Conservation (phyloP, 2,797 vertebrate genomes). For the Pseudochaenichthys georgianus region DNA sequence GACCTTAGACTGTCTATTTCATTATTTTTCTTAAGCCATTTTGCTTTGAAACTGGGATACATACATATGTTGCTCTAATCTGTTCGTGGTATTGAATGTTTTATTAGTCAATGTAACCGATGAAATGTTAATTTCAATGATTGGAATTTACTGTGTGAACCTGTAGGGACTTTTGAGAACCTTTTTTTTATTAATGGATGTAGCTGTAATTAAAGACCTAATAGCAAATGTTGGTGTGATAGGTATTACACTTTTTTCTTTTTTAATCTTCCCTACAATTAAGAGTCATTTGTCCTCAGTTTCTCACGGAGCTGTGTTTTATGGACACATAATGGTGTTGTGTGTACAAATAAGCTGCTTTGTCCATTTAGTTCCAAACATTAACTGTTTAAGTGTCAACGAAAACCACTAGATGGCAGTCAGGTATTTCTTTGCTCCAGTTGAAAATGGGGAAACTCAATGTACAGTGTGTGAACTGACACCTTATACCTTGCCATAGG, state of each 20-base stretch:
- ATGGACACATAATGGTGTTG: too few relatives aligned
- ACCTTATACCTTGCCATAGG: too few relatives aligned
- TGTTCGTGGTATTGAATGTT: constrained; percentile 16
- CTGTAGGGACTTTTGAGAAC: neutral
- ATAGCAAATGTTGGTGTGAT: constrained; percentile 18
- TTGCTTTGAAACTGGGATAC: neutral
- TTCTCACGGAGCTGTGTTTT: neutral
- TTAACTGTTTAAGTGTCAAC: too few relatives aligned
- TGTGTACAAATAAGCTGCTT: neutral
- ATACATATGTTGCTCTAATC: neutral
- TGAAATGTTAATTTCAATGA: constrained; percentile 39
- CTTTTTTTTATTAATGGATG: constrained; percentile 35
- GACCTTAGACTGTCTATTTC: constrained; percentile 9
- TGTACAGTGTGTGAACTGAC: neutral
- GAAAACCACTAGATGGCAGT: constrained; percentile 62
- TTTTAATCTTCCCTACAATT: neutral
- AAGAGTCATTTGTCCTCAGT: neutral
- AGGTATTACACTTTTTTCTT: too few relatives aligned
- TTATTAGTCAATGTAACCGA: constrained; percentile 6
- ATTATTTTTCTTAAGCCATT: constrained; percentile 30
- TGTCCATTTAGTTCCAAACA: neutral
- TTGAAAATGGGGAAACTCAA: neutral
- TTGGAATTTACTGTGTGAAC: constrained; percentile 21
- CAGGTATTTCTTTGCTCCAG: neutral
- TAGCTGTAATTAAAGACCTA: constrained; percentile 59